Conservation (phyloP, 2,797 vertebrate genomes). For the Remorina albescens region DNA sequence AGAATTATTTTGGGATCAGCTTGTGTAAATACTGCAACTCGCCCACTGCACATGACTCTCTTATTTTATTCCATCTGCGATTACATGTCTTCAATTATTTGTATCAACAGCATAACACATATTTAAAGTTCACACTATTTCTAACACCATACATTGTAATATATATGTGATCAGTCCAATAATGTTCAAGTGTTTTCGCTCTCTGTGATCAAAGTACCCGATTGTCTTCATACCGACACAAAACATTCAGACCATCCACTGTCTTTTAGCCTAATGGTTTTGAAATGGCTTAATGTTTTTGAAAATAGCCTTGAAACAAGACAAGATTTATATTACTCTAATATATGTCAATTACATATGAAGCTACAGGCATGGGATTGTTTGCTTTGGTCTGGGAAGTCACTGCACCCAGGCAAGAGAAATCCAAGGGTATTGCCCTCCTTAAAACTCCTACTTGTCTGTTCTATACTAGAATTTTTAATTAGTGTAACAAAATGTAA, state of each 20-base stretch:
- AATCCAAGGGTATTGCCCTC: not conserved
- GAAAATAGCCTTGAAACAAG: not conserved
- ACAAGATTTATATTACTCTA: not conserved
- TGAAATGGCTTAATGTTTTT: too few species aligned
- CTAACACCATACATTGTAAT: too few species aligned
- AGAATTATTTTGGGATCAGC: conserved; percentile 26
- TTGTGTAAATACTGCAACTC: not conserved
- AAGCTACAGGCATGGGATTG: not conserved
- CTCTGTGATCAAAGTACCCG: not conserved
- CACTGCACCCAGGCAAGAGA: not conserved
- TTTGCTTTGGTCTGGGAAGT: not conserved
- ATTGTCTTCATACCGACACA: not conserved
- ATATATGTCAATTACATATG: not conserved
- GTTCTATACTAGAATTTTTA: not conserved
- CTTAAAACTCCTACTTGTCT: not conserved
- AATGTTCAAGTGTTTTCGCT: not conserved
- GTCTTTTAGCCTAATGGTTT: not conserved
- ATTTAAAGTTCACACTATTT: not conserved
- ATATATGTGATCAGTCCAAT: not conserved
- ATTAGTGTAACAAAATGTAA: not conserved
- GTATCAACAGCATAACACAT: not conserved
- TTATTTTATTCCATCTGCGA: not conserved
- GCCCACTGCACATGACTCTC: not conserved
- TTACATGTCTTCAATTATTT: not conserved
- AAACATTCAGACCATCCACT: not conserved